Conservation (phyloP, 2,888 invertebrate species). For the Laspeyria flexula region DNA sequence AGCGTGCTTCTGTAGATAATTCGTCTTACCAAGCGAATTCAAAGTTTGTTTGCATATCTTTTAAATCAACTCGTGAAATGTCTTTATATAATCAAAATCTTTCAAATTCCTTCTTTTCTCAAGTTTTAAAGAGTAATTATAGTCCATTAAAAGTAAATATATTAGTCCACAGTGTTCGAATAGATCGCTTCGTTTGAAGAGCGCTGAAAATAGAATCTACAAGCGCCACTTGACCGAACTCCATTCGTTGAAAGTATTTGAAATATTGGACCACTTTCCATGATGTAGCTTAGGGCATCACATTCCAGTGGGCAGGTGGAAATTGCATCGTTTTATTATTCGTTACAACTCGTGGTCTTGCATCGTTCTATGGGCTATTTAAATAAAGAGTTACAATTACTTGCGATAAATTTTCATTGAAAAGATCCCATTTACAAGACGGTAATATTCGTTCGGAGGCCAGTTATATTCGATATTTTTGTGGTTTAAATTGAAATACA, state of each 20-base stretch:
- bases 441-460: too few species aligned
- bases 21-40: constrained; percentile 38
- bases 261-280: constrained; percentile 76
- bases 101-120: constrained; percentile 15
- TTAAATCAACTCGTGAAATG: constrained; percentile 35
- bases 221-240: constrained; percentile 27
- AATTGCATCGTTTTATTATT: constrained; percentile 65
- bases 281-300: constrained; percentile 61
- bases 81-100: constrained; percentile 13
- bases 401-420: constrained; percentile 34
- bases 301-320: constrained; percentile 70
- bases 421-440: constrained; percentile 30
- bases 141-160: constrained; percentile 7
- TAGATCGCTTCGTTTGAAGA: constrained; percentile 1
- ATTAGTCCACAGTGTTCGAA: background rate
- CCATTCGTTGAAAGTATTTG: constrained; percentile 52
- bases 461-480: constrained; percentile 23
- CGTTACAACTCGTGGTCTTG: constrained; percentile 55
- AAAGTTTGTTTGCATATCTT: constrained; percentile 49
- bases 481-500: constrained; percentile 29
- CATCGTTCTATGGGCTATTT: constrained; percentile 53
- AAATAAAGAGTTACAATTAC: constrained; percentile 55
- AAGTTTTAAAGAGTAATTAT: constrained; percentile 9
- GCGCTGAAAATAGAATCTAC: constrained; percentile 5
- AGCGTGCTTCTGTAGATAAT: constrained; percentile 46